These are phyloP conservation scores for Hapalemur alaotrensis DNA, from an alignment of 2,797 vertebrate species.

Conservation along the genomic window DNA sequence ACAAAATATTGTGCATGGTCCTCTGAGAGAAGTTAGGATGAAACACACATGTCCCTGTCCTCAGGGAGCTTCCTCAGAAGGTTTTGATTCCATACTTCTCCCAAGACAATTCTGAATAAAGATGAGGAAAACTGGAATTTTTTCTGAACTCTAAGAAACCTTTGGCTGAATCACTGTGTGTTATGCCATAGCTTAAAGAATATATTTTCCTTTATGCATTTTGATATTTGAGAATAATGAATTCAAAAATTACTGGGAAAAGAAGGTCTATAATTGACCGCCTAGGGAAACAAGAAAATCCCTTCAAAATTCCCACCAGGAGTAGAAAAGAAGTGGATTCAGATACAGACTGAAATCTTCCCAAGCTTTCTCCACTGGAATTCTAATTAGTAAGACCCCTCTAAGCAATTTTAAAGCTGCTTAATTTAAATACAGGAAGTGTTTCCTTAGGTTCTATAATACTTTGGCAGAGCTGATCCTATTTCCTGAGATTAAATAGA, in stretches of 20 bases:
- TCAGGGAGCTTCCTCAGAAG: neutral
- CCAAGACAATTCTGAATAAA: neutral
- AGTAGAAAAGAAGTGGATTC: constrained; percentile 49
- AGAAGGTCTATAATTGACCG: constrained; percentile 59
- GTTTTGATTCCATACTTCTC: neutral
- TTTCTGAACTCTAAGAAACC: neutral
- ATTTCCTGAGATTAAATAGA: constrained; percentile 72
- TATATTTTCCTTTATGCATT: constrained; percentile 48
- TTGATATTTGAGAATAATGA: constrained; percentile 64
- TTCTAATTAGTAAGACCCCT: constrained; percentile 63
- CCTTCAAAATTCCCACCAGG: constrained; percentile 59
- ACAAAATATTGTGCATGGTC: neutral
- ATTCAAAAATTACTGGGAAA: constrained; percentile 62
- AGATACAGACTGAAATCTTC: constrained; percentile 23
- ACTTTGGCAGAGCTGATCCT: constrained; percentile 59
- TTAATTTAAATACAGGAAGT: constrained; percentile 74
- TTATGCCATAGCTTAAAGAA: constrained; percentile 21
- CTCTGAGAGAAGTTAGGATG: neutral
- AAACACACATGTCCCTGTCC: neutral
- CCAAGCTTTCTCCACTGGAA: constrained; percentile 52
- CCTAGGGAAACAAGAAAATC: constrained; percentile 61
- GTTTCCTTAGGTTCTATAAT: constrained; percentile 67
- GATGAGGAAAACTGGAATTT: neutral
- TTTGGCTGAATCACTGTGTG: constrained; percentile 22
- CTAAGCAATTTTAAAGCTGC: constrained; percentile 54